Evolutionary conservation across 1,140 invertebrate genomes (phyloP).

Genomic region (Trichomalopsis sarcophagae): DNA sequence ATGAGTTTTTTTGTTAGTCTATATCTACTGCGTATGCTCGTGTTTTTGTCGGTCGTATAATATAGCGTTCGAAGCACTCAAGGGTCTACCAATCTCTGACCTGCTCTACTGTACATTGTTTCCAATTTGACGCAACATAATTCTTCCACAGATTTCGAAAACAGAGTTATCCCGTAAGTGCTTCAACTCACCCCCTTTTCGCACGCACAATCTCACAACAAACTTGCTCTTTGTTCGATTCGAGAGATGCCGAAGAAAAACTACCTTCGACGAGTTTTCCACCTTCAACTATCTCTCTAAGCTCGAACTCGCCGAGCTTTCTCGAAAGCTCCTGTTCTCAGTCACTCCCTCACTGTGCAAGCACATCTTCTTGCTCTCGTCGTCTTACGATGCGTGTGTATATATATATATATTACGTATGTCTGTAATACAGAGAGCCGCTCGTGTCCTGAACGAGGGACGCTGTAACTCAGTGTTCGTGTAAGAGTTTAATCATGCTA

Average conservation of each 20-base stretch:
- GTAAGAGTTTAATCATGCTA: conserved; percentile 26
- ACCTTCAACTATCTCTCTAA: neutral
- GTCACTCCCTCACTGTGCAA: conserved; percentile 1
- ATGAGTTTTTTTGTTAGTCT: neutral
- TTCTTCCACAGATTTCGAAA: no score
- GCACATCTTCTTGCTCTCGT: neutral
- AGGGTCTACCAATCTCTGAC: no score
- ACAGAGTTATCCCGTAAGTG: no score
- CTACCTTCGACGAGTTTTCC: conserved; percentile 3
- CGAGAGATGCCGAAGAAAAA: conserved; percentile 12
- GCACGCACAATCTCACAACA: neutral
- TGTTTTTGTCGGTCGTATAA: no score
- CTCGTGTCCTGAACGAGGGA: conserved; percentile 1
- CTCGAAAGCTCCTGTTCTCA: neutral
- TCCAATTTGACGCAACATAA: no score
- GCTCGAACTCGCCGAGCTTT: conserved; percentile 10
- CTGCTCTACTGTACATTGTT: no score
- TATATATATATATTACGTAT: conserved; percentile 18
- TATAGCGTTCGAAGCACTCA: no score
- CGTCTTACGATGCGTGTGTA: conserved; percentile 6
- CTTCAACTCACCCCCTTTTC: no score
- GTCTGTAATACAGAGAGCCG: neutral
- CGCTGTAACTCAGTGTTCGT: neutral
- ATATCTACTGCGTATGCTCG: no score
- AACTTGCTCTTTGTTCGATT: conserved; percentile 37